Base-by-base conservation (phyloP, 2,113 vertebrate species). In the Agelaius phoeniceus region DNA sequence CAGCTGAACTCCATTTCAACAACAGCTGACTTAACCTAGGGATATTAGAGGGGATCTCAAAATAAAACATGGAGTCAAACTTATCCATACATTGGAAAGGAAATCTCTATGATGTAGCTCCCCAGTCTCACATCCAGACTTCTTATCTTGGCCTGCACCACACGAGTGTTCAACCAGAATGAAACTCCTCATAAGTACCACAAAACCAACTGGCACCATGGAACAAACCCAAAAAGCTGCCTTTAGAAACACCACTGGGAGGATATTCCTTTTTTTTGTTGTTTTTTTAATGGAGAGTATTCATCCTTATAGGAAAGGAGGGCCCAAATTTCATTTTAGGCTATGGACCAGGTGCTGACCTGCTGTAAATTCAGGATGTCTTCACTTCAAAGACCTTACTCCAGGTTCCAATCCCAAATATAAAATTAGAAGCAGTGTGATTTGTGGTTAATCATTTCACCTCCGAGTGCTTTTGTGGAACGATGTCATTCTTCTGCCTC, bases 21-120 rank as follows among this genome's bases (percentile, higher is more conserved):
- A 82, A 4, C 49, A 62, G 18, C 41, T 62, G 35, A 80, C 33
- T 65, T 1, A 1, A 7, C 6, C 30, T 0, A 9, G 65, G 15
- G 20, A 23, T 46, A 16, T 30, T 26, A 69, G 27, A 58, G 35
- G 13, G 6, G 11, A 54, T 81, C 24, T 55, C 35, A 67, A 35
- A 69, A 19, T 26, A 48, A 87, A 94, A 19, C 7, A 10, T 3
- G 7, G 39, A 52, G 18, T 58, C 30, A 44, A 59, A 80, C 6
- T 46, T 33, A n/a, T 28, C 55, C n/a, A 27, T 7, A 5, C 4
- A 0, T 2, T 48, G 37, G 30, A 37, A 39, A 66, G 76, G 24
- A 61, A 69, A 62, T 41, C 28, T 13, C 0, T 7, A 15, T 0
- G 4, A 49, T 0, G 0, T 13, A 39, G 35, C 15, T 46, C 28